A percentile compares a stretch with the other conserved stretches of the same genome.
These are phyloP conservation scores for Idris sp. DNA, from an alignment of 1,140 invertebrate species.

Conservation along the genomic window DNA sequence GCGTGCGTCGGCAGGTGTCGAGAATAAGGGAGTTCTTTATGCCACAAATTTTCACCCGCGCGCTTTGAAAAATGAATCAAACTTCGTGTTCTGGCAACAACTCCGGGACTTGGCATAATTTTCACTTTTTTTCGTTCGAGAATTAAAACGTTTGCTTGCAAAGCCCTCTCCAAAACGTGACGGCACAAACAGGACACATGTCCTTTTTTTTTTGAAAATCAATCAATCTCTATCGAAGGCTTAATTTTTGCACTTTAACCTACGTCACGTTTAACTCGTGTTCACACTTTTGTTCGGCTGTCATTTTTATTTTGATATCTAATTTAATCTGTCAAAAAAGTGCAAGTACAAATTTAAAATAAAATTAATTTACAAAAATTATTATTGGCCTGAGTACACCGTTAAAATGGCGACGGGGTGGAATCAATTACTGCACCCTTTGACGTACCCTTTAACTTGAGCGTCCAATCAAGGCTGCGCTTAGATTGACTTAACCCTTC, in stretches of 20 bases:
- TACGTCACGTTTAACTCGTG: constrained; percentile 43
- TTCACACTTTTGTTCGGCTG: too few relatives aligned
- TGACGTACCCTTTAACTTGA: constrained; percentile 8
- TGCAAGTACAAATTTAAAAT: too few relatives aligned
- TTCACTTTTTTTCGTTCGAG: constrained; percentile 23
- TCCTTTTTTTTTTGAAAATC: constrained; percentile 23
- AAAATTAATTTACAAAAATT: too few relatives aligned
- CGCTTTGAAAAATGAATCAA: constrained; percentile 39
- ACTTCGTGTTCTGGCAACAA: constrained; percentile 53
- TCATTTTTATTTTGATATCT: too few relatives aligned
- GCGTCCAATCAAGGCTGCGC: constrained; percentile 58
- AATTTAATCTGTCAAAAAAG: too few relatives aligned
- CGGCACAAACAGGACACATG: constrained; percentile 41
- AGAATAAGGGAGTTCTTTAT: constrained; percentile 41
- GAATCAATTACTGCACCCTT: constrained; percentile 31
- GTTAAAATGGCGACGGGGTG: constrained; percentile 11
- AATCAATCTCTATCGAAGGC: constrained; percentile 12
- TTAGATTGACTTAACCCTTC: constrained; percentile 72
- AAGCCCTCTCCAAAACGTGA: constrained; percentile 25
- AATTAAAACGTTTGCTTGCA: constrained; percentile 29
- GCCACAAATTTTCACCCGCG: constrained; percentile 42
- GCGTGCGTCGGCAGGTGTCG: constrained; percentile 49
- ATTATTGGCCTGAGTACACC: too few relatives aligned
- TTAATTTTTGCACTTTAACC: constrained; percentile 54
- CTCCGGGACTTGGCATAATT: constrained; percentile 56